A percentile compares a stretch with the other conserved stretches of the same genome.
Conservation (phyloP, 2,888 invertebrate species). For the Tetrapedia diversipes region DNA sequence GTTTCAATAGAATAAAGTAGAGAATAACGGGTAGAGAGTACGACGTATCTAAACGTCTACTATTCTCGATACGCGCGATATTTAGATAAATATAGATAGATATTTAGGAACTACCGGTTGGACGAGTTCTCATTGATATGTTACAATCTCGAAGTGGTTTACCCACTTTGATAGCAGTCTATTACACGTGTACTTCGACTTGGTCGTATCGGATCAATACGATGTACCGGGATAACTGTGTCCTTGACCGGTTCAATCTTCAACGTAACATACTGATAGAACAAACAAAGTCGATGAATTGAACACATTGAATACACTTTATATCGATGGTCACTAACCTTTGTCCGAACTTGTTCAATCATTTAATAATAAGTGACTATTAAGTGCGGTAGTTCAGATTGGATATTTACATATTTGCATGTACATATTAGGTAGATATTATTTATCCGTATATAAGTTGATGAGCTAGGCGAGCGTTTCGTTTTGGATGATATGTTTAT, state of each 20-base stretch:
- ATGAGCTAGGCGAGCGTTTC: too few species aligned
- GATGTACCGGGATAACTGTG: slow-evolving; percentile 73
- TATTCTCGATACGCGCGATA: too few species aligned
- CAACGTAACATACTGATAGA: slow-evolving; percentile 6
- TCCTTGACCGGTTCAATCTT: slow-evolving; percentile 78
- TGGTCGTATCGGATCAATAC: slow-evolving; percentile 79
- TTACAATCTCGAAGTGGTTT: slow-evolving; percentile 9
- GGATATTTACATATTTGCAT: too few species aligned
- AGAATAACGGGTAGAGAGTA: too few species aligned
- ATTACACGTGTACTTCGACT: slow-evolving; percentile 51
- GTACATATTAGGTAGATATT: too few species aligned
- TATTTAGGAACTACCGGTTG: too few species aligned
- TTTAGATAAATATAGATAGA: too few species aligned
- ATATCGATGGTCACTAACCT: slow-evolving; percentile 24
- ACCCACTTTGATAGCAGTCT: slow-evolving; percentile 12
- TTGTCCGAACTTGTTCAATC: neutral
- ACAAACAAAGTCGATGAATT: slow-evolving; percentile 5
- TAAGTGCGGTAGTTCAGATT: neutral
- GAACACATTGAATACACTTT: neutral
- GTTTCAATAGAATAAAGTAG: too few species aligned
- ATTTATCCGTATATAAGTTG: too few species aligned
- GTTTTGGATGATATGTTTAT: too few species aligned
- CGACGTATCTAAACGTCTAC: too few species aligned
- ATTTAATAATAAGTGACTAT: neutral
- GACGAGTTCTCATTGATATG: too few species aligned